Evolutionary conservation across 2,888 invertebrate genomes (phyloP).

Genomic region (Conistra vaccinii): DNA sequence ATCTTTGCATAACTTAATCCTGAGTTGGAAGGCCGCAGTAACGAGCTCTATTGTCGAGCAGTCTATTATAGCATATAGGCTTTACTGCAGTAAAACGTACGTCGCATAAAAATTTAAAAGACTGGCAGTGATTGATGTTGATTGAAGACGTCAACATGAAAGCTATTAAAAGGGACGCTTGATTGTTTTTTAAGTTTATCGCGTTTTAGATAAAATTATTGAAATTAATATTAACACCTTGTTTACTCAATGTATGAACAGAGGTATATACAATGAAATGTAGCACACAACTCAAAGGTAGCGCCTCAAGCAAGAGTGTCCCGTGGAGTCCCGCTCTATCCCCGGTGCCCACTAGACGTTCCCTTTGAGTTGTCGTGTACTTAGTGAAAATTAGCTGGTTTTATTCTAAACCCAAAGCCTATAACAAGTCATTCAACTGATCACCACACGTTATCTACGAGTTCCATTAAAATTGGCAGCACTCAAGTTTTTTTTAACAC

Average conservation of each 20-base stretch:
- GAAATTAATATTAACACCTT: background rate
- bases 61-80: conserved; percentile 51
- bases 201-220: conserved; percentile 4
- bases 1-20: conserved; percentile 69
- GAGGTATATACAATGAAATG: too few relatives aligned
- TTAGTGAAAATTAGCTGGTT: too few relatives aligned
- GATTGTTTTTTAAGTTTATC: conserved; percentile 9
- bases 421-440: too few relatives aligned
- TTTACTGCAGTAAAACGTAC: conserved; percentile 50
- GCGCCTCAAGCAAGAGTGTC: too few relatives aligned
- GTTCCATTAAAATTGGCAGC: conserved; percentile 17
- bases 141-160: conserved; percentile 45
- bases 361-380: too few relatives aligned
- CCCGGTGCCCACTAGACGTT: too few relatives aligned
- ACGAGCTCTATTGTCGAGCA: conserved; percentile 77
- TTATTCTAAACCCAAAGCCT: too few relatives aligned
- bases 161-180: conserved; percentile 20
- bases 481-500: conserved; percentile 16
- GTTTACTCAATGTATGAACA: background rate
- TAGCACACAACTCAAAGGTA: too few relatives aligned
- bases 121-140: conserved; percentile 68
- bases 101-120: conserved; percentile 60
- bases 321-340: too few relatives aligned
- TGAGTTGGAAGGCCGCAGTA: conserved; percentile 65
- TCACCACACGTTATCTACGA: background rate